phyloP scores from a whole-genome alignment of 1,140 invertebrate species.

The Lethrus apterus region DNA sequence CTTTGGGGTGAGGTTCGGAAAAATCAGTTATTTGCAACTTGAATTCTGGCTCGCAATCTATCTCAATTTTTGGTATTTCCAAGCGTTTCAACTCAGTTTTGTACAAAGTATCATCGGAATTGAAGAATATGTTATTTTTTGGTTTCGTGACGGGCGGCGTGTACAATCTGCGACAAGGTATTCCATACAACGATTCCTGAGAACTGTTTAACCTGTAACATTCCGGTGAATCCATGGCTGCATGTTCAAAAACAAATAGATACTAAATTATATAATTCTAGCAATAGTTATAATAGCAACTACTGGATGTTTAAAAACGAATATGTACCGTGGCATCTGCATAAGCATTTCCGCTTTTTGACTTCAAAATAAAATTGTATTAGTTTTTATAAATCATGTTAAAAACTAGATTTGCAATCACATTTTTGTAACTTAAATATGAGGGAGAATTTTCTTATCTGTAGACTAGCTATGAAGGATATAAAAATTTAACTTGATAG shows the following conservation, averaged over 20 bases:
- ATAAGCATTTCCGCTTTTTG: constrained; percentile 8
- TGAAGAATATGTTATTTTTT: constrained; percentile 38
- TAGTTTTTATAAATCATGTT: too few relatives aligned
- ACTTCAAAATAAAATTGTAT: constrained; percentile 10
- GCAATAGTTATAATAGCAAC: background rate
- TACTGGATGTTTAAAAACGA: background rate
- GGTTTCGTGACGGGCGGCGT: constrained; percentile 34
- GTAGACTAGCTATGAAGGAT: too few relatives aligned
- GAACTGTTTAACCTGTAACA: constrained; percentile 28
- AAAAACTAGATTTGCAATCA: too few relatives aligned
- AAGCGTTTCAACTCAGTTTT: constrained; percentile 33
- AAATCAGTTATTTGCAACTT: constrained; percentile 38
- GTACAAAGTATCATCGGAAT: constrained; percentile 37
- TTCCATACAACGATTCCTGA: constrained; percentile 32
- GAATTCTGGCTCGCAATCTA: constrained; percentile 34
- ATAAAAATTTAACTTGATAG: too few relatives aligned
- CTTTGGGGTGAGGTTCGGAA: constrained; percentile 34
- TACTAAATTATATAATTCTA: background rate
- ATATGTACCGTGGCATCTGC: constrained; percentile 8
- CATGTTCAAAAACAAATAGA: constrained; percentile 23
- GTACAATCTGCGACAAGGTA: constrained; percentile 21
- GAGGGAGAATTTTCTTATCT: too few relatives aligned
- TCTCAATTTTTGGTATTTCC: constrained; percentile 35
- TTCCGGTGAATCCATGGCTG: constrained; percentile 36
- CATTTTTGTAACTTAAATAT: too few relatives aligned